Conservation (phyloP, 2,113 vertebrate genomes). For the Cottus gobio region DNA sequence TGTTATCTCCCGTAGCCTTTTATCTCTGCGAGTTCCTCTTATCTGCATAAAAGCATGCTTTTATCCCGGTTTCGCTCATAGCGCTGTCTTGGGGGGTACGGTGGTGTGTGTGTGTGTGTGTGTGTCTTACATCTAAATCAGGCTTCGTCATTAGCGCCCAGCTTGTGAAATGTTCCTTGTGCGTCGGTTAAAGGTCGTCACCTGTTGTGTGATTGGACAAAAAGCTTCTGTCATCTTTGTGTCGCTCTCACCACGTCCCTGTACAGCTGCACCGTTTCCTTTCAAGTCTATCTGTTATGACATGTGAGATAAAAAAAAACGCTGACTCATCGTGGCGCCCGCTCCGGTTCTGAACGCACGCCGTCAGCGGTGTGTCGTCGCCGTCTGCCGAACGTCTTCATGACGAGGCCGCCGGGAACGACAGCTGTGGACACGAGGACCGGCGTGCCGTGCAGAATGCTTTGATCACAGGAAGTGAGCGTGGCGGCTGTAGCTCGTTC, state of each 20-base stretch:
- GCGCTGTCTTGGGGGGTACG: slow-evolving; percentile 43
- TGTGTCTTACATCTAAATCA: slow-evolving; percentile 19
- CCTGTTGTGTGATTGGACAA: slow-evolving; percentile 44
- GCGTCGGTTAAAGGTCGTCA: slow-evolving; percentile 8
- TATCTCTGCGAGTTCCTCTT: slow-evolving; percentile 61
- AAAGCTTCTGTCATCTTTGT: slow-evolving; percentile 48
- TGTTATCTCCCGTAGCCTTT: slow-evolving; percentile 55
- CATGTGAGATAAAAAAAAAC: slow-evolving; percentile 46
- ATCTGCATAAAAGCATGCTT: slow-evolving; percentile 64
- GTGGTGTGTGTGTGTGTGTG: slow-evolving; percentile 23
- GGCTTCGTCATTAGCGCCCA: slow-evolving; percentile 27
- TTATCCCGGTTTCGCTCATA: slow-evolving; percentile 47
- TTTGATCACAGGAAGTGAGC: too few species aligned
- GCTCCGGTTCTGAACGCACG: slow-evolving; percentile 17
- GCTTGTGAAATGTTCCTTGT: background rate
- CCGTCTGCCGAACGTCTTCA: slow-evolving; percentile 20
- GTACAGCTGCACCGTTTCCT: slow-evolving; percentile 47
- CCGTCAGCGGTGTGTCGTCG: slow-evolving; percentile 3
- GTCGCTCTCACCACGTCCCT: slow-evolving; percentile 48
- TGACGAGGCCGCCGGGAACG: slow-evolving; percentile 6
- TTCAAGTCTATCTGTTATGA: slow-evolving; percentile 63
- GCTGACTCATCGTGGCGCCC: slow-evolving; percentile 47
- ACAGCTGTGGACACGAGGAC: background rate
- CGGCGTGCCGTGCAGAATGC: too few species aligned
- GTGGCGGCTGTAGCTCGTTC: too few species aligned